These are phyloP conservation scores for Catocala nupta DNA, from an alignment of 2,888 invertebrate species.

Conservation along the genomic window DNA sequence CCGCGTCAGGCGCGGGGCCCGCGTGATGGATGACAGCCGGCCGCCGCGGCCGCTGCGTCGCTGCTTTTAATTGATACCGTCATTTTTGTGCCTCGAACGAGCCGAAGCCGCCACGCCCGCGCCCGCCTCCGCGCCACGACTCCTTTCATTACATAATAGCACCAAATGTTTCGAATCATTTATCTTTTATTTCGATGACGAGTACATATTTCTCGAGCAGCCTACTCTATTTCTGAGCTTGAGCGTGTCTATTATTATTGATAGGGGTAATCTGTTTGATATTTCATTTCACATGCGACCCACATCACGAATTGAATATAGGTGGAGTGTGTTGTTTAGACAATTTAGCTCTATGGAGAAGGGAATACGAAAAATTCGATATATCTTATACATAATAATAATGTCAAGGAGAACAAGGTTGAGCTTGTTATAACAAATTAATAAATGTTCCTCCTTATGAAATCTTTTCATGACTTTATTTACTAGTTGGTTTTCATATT, in stretches of 20 bases:
- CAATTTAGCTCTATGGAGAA: slow-evolving; percentile 30
- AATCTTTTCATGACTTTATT: not conserved
- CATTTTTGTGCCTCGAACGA: slow-evolving; percentile 70
- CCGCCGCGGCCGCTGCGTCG: slow-evolving; percentile 58
- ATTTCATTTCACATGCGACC: slow-evolving; percentile 59
- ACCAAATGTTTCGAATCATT: slow-evolving; percentile 57
- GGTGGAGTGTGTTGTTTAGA: slow-evolving; percentile 32
- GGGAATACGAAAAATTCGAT: slow-evolving; percentile 23
- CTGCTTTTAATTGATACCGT: slow-evolving; percentile 83
- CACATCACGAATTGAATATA: slow-evolving; percentile 47
- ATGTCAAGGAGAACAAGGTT: slow-evolving; percentile 13
- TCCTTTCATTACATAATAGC: slow-evolving; percentile 63
- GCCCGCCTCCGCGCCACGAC: slow-evolving; percentile 33
- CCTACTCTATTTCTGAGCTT: slow-evolving; percentile 51
- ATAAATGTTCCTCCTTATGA: slow-evolving; percentile 3
- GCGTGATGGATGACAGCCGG: slow-evolving; percentile 78
- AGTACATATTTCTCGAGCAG: slow-evolving; percentile 54
- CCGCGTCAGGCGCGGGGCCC: slow-evolving; percentile 74
- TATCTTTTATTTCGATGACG: slow-evolving; percentile 57
- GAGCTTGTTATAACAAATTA: slow-evolving; percentile 6
- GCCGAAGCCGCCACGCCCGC: slow-evolving; percentile 16
- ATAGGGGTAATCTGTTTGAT: slow-evolving; percentile 64
- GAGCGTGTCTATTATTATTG: slow-evolving; percentile 62
- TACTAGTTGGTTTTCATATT: not conserved
- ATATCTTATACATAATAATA: slow-evolving; percentile 15